Evolutionary conservation across 2,113 vertebrate species (phyloP).

Genomic region (Corythoichthys haematopterus): DNA sequence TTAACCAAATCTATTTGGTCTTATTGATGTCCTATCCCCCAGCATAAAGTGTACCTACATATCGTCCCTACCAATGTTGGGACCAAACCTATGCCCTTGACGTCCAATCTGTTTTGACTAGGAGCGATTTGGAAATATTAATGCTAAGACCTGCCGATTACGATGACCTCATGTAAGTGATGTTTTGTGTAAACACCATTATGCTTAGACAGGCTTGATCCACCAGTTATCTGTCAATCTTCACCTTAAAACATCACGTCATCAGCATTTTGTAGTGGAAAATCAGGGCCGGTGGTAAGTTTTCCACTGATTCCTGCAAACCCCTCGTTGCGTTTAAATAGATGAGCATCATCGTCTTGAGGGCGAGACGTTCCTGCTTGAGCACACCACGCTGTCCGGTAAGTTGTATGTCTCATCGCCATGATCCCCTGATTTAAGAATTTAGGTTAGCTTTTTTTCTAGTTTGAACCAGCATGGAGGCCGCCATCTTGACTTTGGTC

Average conservation of each 20-base stretch:
- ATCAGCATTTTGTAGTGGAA: conserved; percentile 4
- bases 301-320: conserved; percentile 73
- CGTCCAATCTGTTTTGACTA: too few relatives aligned
- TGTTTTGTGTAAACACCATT: conserved; percentile 1
- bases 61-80: too few relatives aligned
- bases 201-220: background rate
- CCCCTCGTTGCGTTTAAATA: conserved; percentile 42
- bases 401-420: background rate
- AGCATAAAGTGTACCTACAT: too few relatives aligned
- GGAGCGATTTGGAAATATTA: too few relatives aligned
- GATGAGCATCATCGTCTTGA: conserved; percentile 45
- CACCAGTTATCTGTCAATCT: background rate
- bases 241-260: background rate
- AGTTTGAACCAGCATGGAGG: conserved; percentile 65
- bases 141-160: background rate
- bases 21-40: too few relatives aligned
- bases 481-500: conserved; percentile 65
- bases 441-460: background rate
- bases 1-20: too few relatives aligned
- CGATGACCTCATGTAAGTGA: background rate
- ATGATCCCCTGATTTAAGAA: background rate
- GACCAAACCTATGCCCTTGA: too few relatives aligned
- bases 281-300: conserved; percentile 29
- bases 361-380: conserved; percentile 14
- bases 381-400: background rate